phyloP scores from a whole-genome alignment of 1,140 invertebrate genomes.

The Xylocopa sonorina region DNA sequence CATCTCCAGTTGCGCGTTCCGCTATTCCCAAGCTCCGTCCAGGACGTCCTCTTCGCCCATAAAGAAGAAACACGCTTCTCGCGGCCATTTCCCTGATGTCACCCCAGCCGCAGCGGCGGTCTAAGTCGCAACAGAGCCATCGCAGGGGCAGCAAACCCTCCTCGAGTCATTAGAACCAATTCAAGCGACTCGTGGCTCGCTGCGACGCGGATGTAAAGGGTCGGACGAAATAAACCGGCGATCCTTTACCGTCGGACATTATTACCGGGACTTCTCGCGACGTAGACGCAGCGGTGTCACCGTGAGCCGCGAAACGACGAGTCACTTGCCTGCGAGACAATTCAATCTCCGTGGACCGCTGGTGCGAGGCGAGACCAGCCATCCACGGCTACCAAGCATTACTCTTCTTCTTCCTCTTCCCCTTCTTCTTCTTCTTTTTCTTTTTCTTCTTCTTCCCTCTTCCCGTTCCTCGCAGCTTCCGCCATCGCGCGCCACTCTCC shows the following conservation, averaged over 20 bases:
- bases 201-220: background rate
- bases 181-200: background rate
- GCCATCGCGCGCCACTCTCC: background rate
- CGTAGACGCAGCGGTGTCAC: slow-evolving; percentile 18
- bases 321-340: slow-evolving; percentile 57
- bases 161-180: background rate
- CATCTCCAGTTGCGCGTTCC: too few relatives aligned
- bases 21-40: too few relatives aligned
- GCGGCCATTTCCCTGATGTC: too few relatives aligned
- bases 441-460: slow-evolving; percentile 19
- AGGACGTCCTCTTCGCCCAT: too few relatives aligned
- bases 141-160: too few relatives aligned
- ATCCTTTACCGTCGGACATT: background rate
- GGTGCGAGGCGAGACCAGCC: slow-evolving; percentile 35
- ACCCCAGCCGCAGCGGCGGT: too few relatives aligned
- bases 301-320: slow-evolving; percentile 56
- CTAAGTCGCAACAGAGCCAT: background rate
- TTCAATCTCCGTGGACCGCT: slow-evolving; percentile 64
- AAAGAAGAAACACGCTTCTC: too few relatives aligned
- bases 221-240: background rate
- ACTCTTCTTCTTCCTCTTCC: slow-evolving; percentile 60
- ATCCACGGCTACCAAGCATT: slow-evolving; percentile 53
- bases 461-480: background rate
- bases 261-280: slow-evolving; percentile 38
- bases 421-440: slow-evolving; percentile 3